Percentiles rank a stretch among this genome's conserved stretches.
These are phyloP conservation scores for Malthinus seriepunctatus DNA, from an alignment of 2,888 invertebrate genomes.

Conservation along the genomic window DNA sequence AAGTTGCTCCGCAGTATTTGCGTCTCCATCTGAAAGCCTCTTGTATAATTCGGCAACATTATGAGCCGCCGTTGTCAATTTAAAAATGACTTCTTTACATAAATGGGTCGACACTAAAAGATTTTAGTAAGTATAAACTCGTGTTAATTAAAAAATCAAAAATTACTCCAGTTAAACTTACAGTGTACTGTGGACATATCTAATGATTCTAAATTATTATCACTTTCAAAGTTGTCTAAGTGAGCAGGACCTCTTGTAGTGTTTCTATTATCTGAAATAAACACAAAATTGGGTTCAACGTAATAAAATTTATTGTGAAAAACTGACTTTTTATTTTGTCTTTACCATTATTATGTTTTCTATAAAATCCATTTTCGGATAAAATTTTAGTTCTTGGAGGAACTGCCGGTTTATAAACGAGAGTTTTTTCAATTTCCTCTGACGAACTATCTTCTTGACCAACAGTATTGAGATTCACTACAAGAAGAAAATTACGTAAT, in stretches of 20 bases:
- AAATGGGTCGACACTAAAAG: conserved; percentile 64
- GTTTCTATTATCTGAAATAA: conserved; percentile 15
- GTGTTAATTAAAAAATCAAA: background rate
- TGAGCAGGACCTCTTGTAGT: background rate
- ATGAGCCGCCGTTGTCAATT: conserved; percentile 67
- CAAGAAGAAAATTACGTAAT: conserved; percentile 8
- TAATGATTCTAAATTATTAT: conserved; percentile 44
- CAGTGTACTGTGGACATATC: conserved; percentile 58
- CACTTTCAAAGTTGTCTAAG: conserved; percentile 14
- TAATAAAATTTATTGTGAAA: background rate
- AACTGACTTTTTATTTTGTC: conserved; percentile 23
- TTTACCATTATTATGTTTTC: conserved; percentile 17
- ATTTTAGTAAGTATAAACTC: background rate
- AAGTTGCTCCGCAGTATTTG: conserved; percentile 31
- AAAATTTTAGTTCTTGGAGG: conserved; percentile 61
- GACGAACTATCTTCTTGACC: conserved; percentile 83
- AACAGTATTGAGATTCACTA: conserved; percentile 71
- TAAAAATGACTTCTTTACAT: conserved; percentile 64
- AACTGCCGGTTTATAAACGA: conserved; percentile 59
- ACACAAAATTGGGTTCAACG: background rate
- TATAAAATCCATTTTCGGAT: conserved; percentile 14
- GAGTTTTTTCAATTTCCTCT: conserved; percentile 62
- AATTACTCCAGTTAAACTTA: conserved; percentile 46
- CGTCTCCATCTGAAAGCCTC: conserved; percentile 61
- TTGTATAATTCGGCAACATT: conserved; percentile 74